phyloP scores from a whole-genome alignment of 2,113 vertebrate genomes.

The Spea bombifrons region DNA sequence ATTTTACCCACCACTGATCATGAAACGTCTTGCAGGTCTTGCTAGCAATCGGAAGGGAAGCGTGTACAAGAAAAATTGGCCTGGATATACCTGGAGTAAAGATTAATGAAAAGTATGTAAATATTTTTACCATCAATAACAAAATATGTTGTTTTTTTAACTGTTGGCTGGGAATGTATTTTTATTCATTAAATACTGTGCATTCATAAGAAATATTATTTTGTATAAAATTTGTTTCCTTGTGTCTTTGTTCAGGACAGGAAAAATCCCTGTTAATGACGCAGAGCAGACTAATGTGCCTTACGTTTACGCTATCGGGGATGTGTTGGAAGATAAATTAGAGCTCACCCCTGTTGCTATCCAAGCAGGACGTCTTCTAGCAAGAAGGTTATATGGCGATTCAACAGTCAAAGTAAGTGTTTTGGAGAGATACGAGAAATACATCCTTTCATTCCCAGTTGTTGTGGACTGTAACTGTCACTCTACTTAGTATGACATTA shows the following conservation, averaged over 20 bases:
- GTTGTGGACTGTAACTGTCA: too few species aligned
- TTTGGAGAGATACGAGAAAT: too few species aligned
- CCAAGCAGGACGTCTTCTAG: slow-evolving; percentile 73
- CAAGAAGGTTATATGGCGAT: slow-evolving; percentile 68
- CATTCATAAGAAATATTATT: neutral
- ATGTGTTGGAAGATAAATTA: slow-evolving; percentile 71
- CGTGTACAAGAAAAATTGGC: slow-evolving; percentile 73
- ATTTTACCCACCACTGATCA: neutral
- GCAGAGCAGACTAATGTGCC: slow-evolving; percentile 75
- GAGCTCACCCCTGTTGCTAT: slow-evolving; percentile 78
- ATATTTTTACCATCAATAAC: neutral
- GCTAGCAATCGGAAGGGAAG: slow-evolving; percentile 74
- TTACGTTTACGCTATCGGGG: slow-evolving; percentile 74
- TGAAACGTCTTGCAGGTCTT: slow-evolving; percentile 67
- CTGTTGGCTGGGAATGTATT: too few species aligned
- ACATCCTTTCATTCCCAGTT: too few species aligned
- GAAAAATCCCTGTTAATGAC: slow-evolving; percentile 76
- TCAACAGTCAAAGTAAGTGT: slow-evolving; percentile 58
- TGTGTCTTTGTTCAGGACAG: slow-evolving; percentile 63
- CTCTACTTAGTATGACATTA: too few species aligned
- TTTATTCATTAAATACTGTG: too few species aligned
- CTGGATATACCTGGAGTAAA: slow-evolving; percentile 74
- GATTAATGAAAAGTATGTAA: slow-evolving; percentile 74
- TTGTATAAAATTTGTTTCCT: neutral
- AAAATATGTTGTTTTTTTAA: too few species aligned